These are phyloP conservation scores for Nannoperca obscura DNA, from an alignment of 2,797 vertebrate species.

Conservation along the genomic window DNA sequence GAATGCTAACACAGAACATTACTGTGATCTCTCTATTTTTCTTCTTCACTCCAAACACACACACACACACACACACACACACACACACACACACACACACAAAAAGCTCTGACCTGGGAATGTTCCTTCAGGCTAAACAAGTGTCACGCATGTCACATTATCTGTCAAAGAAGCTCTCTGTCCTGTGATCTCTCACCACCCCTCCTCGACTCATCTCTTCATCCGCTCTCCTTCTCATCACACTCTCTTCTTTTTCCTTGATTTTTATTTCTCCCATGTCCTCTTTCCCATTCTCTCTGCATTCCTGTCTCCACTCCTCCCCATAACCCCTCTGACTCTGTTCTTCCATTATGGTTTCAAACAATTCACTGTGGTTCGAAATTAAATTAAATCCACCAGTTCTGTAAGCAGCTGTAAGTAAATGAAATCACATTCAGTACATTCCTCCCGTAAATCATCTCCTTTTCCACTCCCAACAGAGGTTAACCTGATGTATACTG, in stretches of 20 bases:
- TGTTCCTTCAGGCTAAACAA: slow-evolving; percentile 75
- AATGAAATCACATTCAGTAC: slow-evolving; percentile 64
- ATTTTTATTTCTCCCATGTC: not conserved
- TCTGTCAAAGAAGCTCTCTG: slow-evolving; percentile 79
- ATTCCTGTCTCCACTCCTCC: slow-evolving; percentile 48
- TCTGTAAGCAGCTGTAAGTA: slow-evolving; percentile 37
- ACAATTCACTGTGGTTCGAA: slow-evolving; percentile 55
- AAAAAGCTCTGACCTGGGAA: slow-evolving; percentile 68
- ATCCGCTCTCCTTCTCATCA: slow-evolving; percentile 12
- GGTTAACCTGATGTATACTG: slow-evolving; percentile 31
- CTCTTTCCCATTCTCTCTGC: slow-evolving; percentile 15
- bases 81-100: slow-evolving; percentile 57
- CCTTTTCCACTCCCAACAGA: slow-evolving; percentile 16
- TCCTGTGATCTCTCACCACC: slow-evolving; percentile 69
- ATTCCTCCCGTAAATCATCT: slow-evolving; percentile 55
- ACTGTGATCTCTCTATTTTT: slow-evolving; percentile 64
- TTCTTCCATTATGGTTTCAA: slow-evolving; percentile 49
- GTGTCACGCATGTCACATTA: slow-evolving; percentile 83
- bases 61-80: slow-evolving; percentile 34
- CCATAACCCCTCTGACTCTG: slow-evolving; percentile 31
- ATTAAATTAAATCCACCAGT: slow-evolving; percentile 56
- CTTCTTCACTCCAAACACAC: slow-evolving; percentile 18
- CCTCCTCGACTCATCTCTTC: slow-evolving; percentile 47
- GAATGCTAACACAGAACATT: slow-evolving; percentile 59
- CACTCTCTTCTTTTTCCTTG: slow-evolving; percentile 20